Evolutionary conservation across 2,113 vertebrate genomes (phyloP), one percentile per base, ranked within the genome.

Genomic region (Zosterops lateralis): DNA sequence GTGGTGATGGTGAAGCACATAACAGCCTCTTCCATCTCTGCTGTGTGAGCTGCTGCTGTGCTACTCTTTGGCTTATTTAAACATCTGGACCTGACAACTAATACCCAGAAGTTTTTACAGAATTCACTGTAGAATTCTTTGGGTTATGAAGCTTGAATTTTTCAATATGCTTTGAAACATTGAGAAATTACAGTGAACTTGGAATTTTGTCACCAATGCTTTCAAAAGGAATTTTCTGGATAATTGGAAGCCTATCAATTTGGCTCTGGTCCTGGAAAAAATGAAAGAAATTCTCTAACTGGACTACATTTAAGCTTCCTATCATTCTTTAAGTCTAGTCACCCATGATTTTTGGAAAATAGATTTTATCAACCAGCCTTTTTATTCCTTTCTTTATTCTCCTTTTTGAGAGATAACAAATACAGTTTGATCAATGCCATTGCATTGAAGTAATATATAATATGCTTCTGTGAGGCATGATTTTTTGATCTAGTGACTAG

Each of bases 401-500:
- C 22, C 74, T 87, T 67, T 68, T 82, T 89, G 71, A 76, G 71
- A 91, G 82, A 94, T 79, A 94, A 87, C 74, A 94, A 94, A 94
- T 87, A 57, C 40, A 82, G 71, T 73, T 89, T 84, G 78, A 96
- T 96, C 89, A 60, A 82, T 95, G 87, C 74, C 66, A 73, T 87
- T 14, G 3, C 21, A 1, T 64, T 85, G 74, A 89, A 94, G 74
- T 94, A 76, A 91, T 96, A 47, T 79, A 70, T 92, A 90, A 96
- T 87, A 54, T 1, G 19, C 66, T 91, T 93, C 84, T 95, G 73
- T 87, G 90, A 90, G 84, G 90, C 74, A 83, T 83, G 90, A 79
- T 75, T 79, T 91, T 95, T 95, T 96, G 87, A 91, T 96, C 74
- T 87, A 84, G 87, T 91, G 61, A 60, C 92, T 94, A 87, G 82